Conservation (phyloP, 2,797 vertebrate species). For the Silurus lanzhouensis region DNA sequence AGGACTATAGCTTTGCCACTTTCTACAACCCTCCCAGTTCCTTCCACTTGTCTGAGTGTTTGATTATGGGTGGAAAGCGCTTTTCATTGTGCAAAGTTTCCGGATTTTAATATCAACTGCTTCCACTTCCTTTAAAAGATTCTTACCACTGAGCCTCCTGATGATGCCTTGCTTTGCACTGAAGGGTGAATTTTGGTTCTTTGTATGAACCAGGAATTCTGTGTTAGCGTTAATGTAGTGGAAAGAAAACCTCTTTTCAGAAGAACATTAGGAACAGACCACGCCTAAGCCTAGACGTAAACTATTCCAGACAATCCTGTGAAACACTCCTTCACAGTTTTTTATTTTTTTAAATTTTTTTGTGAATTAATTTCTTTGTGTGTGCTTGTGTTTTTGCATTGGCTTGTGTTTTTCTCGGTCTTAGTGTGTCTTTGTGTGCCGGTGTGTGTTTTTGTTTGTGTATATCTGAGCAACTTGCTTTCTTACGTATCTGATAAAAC, state of each 20-base stretch:
- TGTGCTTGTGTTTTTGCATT: too few relatives aligned
- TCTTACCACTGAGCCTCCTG: not conserved
- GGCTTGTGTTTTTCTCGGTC: too few relatives aligned
- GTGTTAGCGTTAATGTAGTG: not conserved
- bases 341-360: too few relatives aligned
- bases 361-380: too few relatives aligned
- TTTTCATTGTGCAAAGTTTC: constrained; percentile 22
- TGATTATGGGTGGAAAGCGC: not conserved
- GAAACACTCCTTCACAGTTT: too few relatives aligned
- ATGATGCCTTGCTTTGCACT: not conserved
- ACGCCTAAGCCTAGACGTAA: not conserved
- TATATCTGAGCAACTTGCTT: not conserved
- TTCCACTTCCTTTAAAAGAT: not conserved
- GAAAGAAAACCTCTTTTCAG: not conserved
- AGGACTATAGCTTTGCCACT: constrained; percentile 12
- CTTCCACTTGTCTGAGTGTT: not conserved
- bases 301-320: not conserved
- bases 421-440: too few relatives aligned
- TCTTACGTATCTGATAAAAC: too few relatives aligned
- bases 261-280: not conserved
- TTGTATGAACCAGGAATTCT: too few relatives aligned
- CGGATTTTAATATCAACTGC: not conserved
- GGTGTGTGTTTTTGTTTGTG: not conserved
- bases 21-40: not conserved
- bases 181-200: not conserved